These are phyloP conservation scores for Congeria kusceri DNA, from an alignment of 2,888 invertebrate genomes.

Conservation along the genomic window DNA sequence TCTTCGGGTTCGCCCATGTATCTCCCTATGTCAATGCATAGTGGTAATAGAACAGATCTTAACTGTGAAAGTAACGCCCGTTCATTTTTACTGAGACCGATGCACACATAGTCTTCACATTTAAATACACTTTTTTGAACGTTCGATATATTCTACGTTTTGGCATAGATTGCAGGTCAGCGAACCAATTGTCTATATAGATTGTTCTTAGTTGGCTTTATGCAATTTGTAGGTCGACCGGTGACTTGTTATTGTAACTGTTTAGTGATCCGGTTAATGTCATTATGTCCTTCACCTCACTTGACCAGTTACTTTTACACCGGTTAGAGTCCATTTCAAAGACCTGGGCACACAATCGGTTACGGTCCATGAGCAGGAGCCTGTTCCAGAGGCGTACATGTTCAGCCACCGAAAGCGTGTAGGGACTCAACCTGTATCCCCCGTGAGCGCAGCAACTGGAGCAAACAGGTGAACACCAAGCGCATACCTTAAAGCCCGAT, in stretches of 20 bases:
- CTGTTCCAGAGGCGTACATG: conserved; percentile 1
- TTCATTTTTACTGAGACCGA: neutral
- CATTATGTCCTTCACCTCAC: neutral
- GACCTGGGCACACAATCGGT: neutral
- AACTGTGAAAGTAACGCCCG: neutral
- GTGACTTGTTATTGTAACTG: neutral
- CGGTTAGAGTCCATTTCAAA: neutral
- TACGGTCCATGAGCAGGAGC: neutral
- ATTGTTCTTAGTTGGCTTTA: neutral
- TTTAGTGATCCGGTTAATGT: neutral
- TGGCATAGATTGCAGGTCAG: neutral
- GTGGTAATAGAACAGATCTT: neutral
- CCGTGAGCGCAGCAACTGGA: neutral
- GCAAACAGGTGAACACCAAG: neutral
- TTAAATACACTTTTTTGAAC: neutral
- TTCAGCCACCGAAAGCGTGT: neutral
- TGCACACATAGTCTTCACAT: neutral
- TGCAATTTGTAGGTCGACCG: neutral
- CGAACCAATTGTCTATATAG: no score
- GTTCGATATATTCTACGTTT: neutral
- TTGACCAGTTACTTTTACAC: neutral
- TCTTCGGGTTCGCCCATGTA: neutral
- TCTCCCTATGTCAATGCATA: neutral
- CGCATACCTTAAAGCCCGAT: neutral
- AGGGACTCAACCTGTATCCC: no score